phyloP scores from a whole-genome alignment of 2,888 invertebrate genomes.

The Pyrgus malvae region DNA sequence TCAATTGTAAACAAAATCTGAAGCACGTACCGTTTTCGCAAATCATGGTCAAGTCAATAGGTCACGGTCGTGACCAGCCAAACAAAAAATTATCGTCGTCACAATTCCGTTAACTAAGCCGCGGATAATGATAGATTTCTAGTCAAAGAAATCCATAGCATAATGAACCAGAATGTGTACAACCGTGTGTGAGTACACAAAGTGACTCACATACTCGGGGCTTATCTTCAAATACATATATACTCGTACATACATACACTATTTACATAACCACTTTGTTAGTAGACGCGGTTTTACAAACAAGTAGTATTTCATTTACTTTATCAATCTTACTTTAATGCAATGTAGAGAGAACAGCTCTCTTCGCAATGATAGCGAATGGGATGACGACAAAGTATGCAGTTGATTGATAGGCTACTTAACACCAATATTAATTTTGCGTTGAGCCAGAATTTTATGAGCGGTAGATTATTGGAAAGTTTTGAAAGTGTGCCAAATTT shows the following conservation, averaged over 20 bases:
- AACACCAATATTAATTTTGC: too few relatives aligned
- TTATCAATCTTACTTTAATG: neutral
- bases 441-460: too few relatives aligned
- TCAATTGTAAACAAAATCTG: too few relatives aligned
- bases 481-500: neutral
- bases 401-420: too few relatives aligned
- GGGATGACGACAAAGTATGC: neutral
- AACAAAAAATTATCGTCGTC: too few relatives aligned
- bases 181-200: neutral
- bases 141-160: too few relatives aligned
- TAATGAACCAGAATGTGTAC: too few relatives aligned
- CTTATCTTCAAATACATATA: constrained; percentile 15
- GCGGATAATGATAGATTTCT: too few relatives aligned
- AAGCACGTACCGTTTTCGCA: too few relatives aligned
- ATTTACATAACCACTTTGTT: constrained; percentile 9
- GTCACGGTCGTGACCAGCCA: too few relatives aligned
- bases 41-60: too few relatives aligned
- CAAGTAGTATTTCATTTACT: constrained; percentile 1
- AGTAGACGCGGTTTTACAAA: constrained; percentile 3
- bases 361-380: neutral
- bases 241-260: constrained; percentile 7
- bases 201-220: constrained; percentile 3
- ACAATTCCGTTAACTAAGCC: too few relatives aligned
- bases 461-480: neutral
- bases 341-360: neutral